Percentiles rank a stretch among this genome's conserved stretches.
These are phyloP conservation scores for Copidosoma aretas DNA, from an alignment of 2,888 invertebrate genomes.

Conservation along the genomic window DNA sequence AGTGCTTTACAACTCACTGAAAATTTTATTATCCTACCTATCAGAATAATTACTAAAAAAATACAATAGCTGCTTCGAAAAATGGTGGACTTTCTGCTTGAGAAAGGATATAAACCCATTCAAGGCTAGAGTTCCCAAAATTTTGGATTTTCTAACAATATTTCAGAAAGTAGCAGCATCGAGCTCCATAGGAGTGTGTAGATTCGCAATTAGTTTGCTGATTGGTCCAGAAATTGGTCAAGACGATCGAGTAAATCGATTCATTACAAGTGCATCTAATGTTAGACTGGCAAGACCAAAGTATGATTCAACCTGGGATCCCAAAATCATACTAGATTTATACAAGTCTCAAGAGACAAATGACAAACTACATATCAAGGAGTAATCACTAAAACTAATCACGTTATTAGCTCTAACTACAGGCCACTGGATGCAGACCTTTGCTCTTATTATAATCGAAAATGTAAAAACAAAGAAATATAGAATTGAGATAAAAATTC, in stretches of 20 bases:
- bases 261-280: constrained; percentile 45
- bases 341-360: constrained; percentile 24
- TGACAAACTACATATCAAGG: constrained; percentile 29
- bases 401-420: constrained; percentile 41
- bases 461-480: background rate
- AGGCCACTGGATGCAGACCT: constrained; percentile 29
- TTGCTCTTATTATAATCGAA: background rate
- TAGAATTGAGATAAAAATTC: constrained; percentile 30
- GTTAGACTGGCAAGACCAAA: constrained; percentile 42
- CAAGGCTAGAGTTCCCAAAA: background rate
- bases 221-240: constrained; percentile 34
- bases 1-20: too few species aligned
- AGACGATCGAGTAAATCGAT: constrained; percentile 40
- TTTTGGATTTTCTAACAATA: background rate
- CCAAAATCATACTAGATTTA: constrained; percentile 44
- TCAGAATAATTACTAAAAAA: too few species aligned
- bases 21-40: too few species aligned
- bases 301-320: constrained; percentile 47
- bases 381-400: constrained; percentile 38
- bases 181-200: constrained; percentile 25
- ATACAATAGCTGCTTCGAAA: too few species aligned
- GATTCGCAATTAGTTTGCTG: constrained; percentile 39
- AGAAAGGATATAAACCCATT: too few species aligned
- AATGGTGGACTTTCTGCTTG: too few species aligned
- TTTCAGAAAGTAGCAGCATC: constrained; percentile 13